A percentile compares a stretch with the other conserved stretches of the same genome.
phyloP scores from a whole-genome alignment of 2,888 invertebrate genomes.

The Oligia fasciuncula region DNA sequence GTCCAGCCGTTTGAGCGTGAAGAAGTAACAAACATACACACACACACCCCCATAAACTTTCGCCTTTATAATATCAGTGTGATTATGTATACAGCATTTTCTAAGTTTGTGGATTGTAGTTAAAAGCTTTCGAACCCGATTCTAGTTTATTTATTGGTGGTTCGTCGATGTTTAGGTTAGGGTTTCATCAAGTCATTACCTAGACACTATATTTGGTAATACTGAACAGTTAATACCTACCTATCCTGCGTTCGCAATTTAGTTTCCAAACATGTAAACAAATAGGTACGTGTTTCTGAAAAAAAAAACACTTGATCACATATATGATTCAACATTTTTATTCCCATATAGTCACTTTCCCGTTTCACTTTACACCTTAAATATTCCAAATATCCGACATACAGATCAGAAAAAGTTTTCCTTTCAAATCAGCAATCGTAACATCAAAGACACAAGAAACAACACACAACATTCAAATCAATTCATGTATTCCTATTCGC shows the following conservation, averaged over 20 bases:
- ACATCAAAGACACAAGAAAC: slow-evolving; percentile 19
- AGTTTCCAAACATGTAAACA: neutral
- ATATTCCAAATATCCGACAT: neutral
- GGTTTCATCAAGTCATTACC: neutral
- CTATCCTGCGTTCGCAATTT: neutral
- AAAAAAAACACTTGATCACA: neutral
- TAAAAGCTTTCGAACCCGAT: neutral
- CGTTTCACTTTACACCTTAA: neutral
- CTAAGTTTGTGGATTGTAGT: no score
- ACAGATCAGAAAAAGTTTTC: neutral
- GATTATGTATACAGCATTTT: no score
- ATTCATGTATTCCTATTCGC: slow-evolving; percentile 11
- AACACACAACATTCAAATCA: slow-evolving; percentile 3
- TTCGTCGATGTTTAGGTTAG: no score
- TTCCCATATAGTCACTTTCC: neutral
- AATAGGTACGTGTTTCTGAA: neutral
- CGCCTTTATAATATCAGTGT: no score
- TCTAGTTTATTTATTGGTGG: neutral
- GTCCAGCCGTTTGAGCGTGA: no score
- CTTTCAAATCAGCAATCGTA: neutral
- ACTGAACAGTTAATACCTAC: neutral
- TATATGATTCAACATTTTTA: neutral
- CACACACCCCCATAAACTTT: no score
- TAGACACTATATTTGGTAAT: neutral
- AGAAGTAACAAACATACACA: no score